Percentiles rank a stretch among this genome's conserved stretches.
phyloP scores from a whole-genome alignment of 2,888 invertebrate genomes.

The Hirudinaria manillensis region DNA sequence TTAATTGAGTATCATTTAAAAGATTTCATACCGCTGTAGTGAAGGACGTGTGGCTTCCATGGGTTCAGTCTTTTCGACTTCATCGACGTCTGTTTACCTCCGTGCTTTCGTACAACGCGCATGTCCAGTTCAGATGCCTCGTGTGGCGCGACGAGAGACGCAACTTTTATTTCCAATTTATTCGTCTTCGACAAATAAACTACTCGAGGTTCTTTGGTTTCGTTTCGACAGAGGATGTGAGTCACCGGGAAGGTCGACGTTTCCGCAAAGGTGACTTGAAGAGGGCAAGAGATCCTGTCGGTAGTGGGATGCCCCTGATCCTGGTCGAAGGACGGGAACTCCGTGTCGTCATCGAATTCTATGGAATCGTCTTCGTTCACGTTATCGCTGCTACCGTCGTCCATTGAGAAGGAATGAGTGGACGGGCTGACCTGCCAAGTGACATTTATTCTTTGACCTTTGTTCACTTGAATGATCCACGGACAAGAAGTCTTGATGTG shows the following conservation, averaged over 20 bases:
- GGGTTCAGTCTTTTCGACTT: neutral
- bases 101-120: neutral
- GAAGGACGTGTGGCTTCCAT: constrained; percentile 29
- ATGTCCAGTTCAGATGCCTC: neutral
- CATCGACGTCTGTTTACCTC: neutral
- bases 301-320: neutral
- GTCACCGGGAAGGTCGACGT: neutral
- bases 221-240: constrained; percentile 18
- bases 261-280: constrained; percentile 22
- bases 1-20: neutral
- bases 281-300: constrained; percentile 18
- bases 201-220: constrained; percentile 23
- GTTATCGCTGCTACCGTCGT: neutral
- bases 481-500: constrained; percentile 18
- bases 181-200: constrained; percentile 26
- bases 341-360: neutral
- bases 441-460: constrained; percentile 31
- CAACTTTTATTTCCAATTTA: constrained; percentile 17
- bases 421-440: constrained; percentile 28
- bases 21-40: constrained; percentile 15
- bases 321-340: neutral
- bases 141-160: neutral
- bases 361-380: neutral
- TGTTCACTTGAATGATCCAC: constrained; percentile 25
- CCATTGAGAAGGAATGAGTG: constrained; percentile 15